A percentile compares a stretch with the other conserved stretches of the same genome.
Conservation (phyloP, 2,888 invertebrate species). For the Pharmacophagus antenor region DNA sequence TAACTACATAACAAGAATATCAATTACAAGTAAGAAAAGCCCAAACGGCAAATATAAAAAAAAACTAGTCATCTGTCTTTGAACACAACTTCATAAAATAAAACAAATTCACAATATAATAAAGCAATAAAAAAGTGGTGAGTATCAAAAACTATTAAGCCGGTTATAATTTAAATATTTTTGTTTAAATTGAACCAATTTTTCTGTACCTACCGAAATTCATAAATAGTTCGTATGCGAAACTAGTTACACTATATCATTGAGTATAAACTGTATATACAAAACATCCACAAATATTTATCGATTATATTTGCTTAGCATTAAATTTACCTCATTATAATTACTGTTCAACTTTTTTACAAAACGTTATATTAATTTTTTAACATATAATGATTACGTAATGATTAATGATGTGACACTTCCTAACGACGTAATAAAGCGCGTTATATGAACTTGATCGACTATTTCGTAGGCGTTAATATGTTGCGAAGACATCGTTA, state of each 20-base stretch:
- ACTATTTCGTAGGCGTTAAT: slow-evolving; percentile 20
- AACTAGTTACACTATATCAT: not conserved
- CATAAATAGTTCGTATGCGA: not conserved
- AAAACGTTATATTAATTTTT: not conserved
- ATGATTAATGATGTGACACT: slow-evolving; percentile 9
- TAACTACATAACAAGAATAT: not conserved
- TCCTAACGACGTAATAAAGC: slow-evolving; percentile 11
- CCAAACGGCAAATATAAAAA: slow-evolving; percentile 2
- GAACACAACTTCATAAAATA: not conserved
- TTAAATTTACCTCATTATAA: not conserved
- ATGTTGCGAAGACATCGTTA: slow-evolving; percentile 14
- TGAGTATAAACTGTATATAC: too few relatives aligned
- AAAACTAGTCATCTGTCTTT: not conserved
- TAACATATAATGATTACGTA: not conserved
- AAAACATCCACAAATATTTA: too few relatives aligned
- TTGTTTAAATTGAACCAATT: too few relatives aligned
- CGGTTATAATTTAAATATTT: too few relatives aligned
- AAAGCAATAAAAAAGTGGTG: not conserved
- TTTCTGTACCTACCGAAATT: too few relatives aligned
- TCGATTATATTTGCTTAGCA: not conserved
- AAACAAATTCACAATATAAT: not conserved
- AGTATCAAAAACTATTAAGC: not conserved
- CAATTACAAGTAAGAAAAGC: slow-evolving; percentile 4
- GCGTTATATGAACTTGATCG: slow-evolving; percentile 9
- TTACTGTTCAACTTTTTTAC: not conserved